These are phyloP conservation scores for Sussaba pulchella DNA, from an alignment of 2,888 invertebrate genomes.

Conservation along the genomic window DNA sequence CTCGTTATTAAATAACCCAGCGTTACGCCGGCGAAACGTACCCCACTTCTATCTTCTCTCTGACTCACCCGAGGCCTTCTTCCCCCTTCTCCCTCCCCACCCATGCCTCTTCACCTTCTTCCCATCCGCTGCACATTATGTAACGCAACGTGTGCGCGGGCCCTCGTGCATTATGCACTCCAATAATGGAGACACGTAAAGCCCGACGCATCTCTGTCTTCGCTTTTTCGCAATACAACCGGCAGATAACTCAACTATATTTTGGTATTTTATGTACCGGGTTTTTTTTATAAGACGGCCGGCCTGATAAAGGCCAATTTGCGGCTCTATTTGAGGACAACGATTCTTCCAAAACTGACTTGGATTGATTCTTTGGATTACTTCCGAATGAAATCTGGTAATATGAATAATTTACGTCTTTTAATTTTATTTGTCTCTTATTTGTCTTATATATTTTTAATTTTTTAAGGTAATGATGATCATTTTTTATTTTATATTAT, in stretches of 20 bases:
- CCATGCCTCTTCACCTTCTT: neutral
- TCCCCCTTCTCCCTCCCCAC: neutral
- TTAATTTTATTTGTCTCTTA: too few species aligned
- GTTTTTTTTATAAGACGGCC: too few species aligned
- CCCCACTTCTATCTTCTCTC: conserved; percentile 16
- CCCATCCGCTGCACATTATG: conserved; percentile 13
- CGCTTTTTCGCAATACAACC: neutral
- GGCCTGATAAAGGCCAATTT: too few species aligned
- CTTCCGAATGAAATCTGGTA: too few species aligned
- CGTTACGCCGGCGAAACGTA: conserved; percentile 21
- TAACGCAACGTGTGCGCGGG: conserved; percentile 33
- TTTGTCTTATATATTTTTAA: too few species aligned
- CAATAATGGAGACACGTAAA: conserved; percentile 24
- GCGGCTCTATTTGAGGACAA: too few species aligned
- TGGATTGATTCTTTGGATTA: too few species aligned
- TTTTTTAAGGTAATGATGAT: too few species aligned
- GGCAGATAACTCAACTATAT: conserved; percentile 10
- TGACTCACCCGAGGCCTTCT: conserved; percentile 1
- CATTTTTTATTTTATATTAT: too few species aligned
- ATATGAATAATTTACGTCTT: too few species aligned
- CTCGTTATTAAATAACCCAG: conserved; percentile 75
- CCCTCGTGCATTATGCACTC: neutral
- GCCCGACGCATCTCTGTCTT: conserved; percentile 15
- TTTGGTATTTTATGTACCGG: neutral
- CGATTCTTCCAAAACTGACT: too few species aligned